phyloP scores from a whole-genome alignment of 2,797 vertebrate genomes.

The Propithecus deckenii region DNA sequence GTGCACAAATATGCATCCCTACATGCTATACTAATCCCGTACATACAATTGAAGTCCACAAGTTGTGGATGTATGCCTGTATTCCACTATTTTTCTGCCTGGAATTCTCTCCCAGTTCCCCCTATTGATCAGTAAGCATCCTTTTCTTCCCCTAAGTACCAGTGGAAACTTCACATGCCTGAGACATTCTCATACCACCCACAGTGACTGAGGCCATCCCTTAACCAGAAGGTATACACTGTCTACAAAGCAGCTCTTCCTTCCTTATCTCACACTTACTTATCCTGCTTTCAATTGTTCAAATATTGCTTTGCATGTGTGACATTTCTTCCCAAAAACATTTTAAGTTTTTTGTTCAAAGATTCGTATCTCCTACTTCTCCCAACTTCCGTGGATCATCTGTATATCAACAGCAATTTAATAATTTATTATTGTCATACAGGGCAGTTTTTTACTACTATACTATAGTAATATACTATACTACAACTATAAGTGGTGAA shows the following conservation, averaged over 20 bases:
- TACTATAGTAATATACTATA: not conserved
- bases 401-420: not conserved
- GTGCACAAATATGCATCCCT: not conserved
- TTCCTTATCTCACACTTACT: not conserved
- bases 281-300: not conserved
- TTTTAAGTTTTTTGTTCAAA: not conserved
- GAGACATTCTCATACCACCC: not conserved
- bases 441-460: not conserved
- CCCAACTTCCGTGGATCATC: not conserved
- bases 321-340: not conserved
- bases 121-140: not conserved
- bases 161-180: not conserved
- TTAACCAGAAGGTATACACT: not conserved
- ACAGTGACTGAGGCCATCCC: accelerated
- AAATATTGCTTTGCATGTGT: not conserved
- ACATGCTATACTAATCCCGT: not conserved
- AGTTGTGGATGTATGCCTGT: not conserved
- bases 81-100: not conserved
- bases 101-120: not conserved
- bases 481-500: not conserved
- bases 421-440: not conserved
- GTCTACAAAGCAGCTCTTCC: not conserved
- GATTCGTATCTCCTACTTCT: not conserved
- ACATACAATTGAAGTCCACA: not conserved
- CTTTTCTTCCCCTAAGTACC: not conserved